Evolutionary conservation across 2,888 invertebrate species (phyloP), one percentile per base, ranked within the genome.

Genomic region (Drosophila helvetica): DNA sequence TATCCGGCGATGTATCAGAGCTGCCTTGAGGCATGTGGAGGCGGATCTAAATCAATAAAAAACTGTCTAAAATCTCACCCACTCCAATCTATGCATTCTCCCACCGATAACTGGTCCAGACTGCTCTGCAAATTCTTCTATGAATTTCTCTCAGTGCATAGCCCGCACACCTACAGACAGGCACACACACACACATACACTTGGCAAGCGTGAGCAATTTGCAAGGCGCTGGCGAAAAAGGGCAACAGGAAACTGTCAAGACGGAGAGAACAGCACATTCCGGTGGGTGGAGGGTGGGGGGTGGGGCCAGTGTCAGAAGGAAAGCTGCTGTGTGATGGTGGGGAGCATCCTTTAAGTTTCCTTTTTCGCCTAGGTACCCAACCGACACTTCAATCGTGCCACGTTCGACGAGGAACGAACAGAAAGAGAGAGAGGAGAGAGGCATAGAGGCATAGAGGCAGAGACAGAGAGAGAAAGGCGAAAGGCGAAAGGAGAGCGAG

Each of bases 311-410:
- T 1, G 30, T 12, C 25, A 27, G 27, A 27, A 30, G n/a, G 47
- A 19, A 47, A 46, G 48, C 56, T 18, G 48, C 56, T 18, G 48
- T 38, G 45, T 12, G 25, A 33, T 51, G 47, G 42, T 18, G 30
- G 33, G 47, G 25, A 55, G 76, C 76, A 86, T 88, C 85, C 87
- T 85, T 86, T 87, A 86, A 88, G 89, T 85, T 88, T 88, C 79
- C 85, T 78, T 88, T 82, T 50, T 77, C 71, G 80, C 74, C 88
- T 88, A 88, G 88, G 88, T 83, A 88, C 74, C 79, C 85, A 75
- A 86, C 81, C 82, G 82, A 82, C 88, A 88, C 83, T 84, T 84
- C 83, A 88, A 84, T 84, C 83, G 83, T 83, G 84, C 88, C 59
- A 78, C 88, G 74, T 84, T 84, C 83, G 83, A 84, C 85, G 80